A percentile compares a stretch with the other conserved stretches of the same genome.
phyloP scores from a whole-genome alignment of 37 sponge, comb jelly and placozoan species.

The Axinella damicornis region DNA sequence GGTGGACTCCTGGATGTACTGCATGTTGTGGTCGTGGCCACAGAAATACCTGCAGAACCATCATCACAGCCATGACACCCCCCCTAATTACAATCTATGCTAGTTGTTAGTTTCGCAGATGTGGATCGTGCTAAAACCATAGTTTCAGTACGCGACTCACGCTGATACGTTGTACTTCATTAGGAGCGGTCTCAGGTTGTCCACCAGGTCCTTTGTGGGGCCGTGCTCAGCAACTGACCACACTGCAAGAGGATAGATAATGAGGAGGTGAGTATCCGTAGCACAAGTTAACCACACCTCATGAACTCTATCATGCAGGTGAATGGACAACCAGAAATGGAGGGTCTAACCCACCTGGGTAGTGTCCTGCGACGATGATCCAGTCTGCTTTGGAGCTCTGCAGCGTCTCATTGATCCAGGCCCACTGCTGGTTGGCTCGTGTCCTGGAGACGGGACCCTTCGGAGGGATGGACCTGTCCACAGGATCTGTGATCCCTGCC shows the following conservation, averaged over 20 bases:
- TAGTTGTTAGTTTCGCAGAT: no score
- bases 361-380: conserved; percentile 87
- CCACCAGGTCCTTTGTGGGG: conserved; percentile 72
- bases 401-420: conserved; percentile 84
- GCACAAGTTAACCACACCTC: no score
- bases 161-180: conserved; percentile 70
- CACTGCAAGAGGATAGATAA: no score
- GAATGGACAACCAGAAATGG: no score
- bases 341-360: conserved; percentile 66
- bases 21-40: conserved; percentile 91
- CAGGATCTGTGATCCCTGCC: conserved; percentile 78
- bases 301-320: no score
- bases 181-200: conserved; percentile 67
- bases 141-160: conserved; percentile 9
- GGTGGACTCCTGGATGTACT: conserved; percentile 71
- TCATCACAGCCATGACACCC: no score
- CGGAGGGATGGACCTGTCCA: conserved; percentile 49
- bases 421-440: conserved; percentile 73
- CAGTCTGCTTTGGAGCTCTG: conserved; percentile 58
- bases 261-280: no score
- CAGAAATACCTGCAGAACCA: conserved; percentile 61
- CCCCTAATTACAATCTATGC: no score
- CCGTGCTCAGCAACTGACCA: conserved; percentile 92
- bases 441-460: conserved; percentile 39
- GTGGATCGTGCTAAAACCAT: no score